Evolutionary conservation across 1,140 invertebrate species (phyloP), one percentile per base, ranked within the genome.

Genomic region (Nomia melanderi): DNA sequence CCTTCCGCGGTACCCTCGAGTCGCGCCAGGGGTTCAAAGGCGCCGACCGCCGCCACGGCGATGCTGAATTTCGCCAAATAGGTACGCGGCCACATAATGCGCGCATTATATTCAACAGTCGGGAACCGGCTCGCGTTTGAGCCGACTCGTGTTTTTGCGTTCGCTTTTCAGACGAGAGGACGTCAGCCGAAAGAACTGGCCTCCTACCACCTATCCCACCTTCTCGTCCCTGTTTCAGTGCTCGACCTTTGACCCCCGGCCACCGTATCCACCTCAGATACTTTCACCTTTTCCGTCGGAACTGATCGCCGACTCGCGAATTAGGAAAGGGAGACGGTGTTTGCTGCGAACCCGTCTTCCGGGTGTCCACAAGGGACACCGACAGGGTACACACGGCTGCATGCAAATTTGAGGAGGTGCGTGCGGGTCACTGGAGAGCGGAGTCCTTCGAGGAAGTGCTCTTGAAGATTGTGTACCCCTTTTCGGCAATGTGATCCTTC

Each of bases 1-100:
- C 60, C 64, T 81, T 83, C 64, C 71, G 70, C 53, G 75, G 54
- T 71, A 47, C 25, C 59, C 33, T 80, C 44, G 60, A 47, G 66
- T 33, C 47, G 8, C 33, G 25, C 23, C 11, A 57, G 47, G 54
- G 31, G 27, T 54, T 79, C 84, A 85, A 85, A 85, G 79, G 63
- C 53, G 79, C 83, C 83, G 83, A 77, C 82, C 64, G 59, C 33
- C 29, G 64, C 74, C 41, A 53, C 53, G 64, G 54, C 65, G 59
- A 54, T 39, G 72, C 50, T 78, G 83, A 85, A 85, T 84, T 85
- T 85, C 77, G 69, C 73, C 65, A 50, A 81, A 82, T 78, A 77
- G 71, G 76, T 77, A 75, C 47, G 56, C 60, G 56, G 66, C 5
- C 66, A n/a, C 67, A 85, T 82, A 85, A 82, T 79, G 71, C 31